Evolutionary conservation across 2,797 vertebrate species (phyloP), one percentile per base, ranked within the genome.

Genomic region (Heliangelus exortis): DNA sequence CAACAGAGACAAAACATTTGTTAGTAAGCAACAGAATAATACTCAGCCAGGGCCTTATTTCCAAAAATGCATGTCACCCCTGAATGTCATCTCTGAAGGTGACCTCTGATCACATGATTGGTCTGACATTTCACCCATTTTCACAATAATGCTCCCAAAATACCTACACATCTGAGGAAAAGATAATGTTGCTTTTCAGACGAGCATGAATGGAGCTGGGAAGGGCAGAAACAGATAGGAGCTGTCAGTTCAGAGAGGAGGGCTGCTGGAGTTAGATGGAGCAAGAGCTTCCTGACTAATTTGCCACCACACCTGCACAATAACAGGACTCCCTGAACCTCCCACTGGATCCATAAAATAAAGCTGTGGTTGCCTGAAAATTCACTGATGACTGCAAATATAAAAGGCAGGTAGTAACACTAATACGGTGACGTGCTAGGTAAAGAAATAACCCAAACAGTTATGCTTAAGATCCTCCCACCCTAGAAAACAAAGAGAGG

Each of bases 1-100:
- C 71, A 58, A 61, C 1, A 4, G 75, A 94, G 77, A 65, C 53
- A 79, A 88, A 95, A 73, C 82, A 82, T 82, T 89, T 95, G 69
- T 71, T 84, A 39, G 65, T 33, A 89, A 91, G 89, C 63, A 76
- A 59, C 1, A 43, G 72, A 63, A 88, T 89, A 63, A 88, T 89
- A 92, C 69, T 63, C 73, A 86, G 67, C 68, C 79, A 86, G 76
- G 53, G 53, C 33, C 41, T 57, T 81, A 41, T 39, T 93, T 66
- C 74, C 76, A 91, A 75, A 92, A 81, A 88, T 3, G 54, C 34
- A 8, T 13, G 43, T 69, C 61, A 14, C 65, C 58, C 69, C 65
- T 80, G 57, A 51, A 61, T 31, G 36, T 63, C 39, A 72, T 89
- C 29, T 48, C 21, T 47, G 39, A 41, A 41, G 39, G 39, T 41